A percentile compares a stretch with the other conserved stretches of the same genome.
Conservation (phyloP, 2,888 invertebrate genomes). For the Pasiphila rectangulata region DNA sequence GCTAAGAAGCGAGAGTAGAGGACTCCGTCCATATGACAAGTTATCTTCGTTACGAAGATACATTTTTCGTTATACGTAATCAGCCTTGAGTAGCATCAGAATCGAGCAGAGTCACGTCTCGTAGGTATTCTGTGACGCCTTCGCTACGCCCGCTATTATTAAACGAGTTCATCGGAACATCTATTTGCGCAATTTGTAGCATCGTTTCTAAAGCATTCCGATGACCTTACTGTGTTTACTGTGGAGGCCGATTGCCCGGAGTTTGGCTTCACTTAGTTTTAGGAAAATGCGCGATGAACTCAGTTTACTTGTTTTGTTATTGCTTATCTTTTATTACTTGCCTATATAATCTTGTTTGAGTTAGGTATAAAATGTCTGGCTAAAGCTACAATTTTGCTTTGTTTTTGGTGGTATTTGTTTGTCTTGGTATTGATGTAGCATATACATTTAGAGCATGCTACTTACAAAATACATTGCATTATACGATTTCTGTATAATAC, state of each 20-base stretch:
- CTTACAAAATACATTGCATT: constrained; percentile 33
- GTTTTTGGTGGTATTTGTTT: not conserved
- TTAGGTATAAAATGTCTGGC: too few species aligned
- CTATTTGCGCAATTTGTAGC: constrained; percentile 79
- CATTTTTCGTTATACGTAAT: constrained; percentile 45
- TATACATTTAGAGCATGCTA: constrained; percentile 37
- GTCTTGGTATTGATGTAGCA: not conserved
- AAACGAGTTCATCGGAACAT: constrained; percentile 81
- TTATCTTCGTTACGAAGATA: constrained; percentile 48
- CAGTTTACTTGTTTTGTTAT: constrained; percentile 2
- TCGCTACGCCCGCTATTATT: constrained; percentile 77
- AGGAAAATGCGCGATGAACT: constrained; percentile 8
- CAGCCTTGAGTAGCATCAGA: constrained; percentile 64
- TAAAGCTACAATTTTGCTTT: too few species aligned
- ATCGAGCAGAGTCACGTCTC: constrained; percentile 45
- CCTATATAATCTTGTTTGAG: not conserved
- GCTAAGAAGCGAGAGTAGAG: not conserved
- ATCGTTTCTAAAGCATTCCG: constrained; percentile 68
- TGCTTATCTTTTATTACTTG: constrained; percentile 5
- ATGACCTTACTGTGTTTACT: constrained; percentile 65
- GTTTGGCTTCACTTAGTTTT: constrained; percentile 22
- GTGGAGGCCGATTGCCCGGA: constrained; percentile 35
- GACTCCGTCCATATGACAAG: constrained; percentile 45
- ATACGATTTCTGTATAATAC: constrained; percentile 40
- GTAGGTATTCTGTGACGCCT: constrained; percentile 64